Evolutionary conservation across 2,888 invertebrate species (phyloP).

Genomic region (Lymantria dispar): DNA sequence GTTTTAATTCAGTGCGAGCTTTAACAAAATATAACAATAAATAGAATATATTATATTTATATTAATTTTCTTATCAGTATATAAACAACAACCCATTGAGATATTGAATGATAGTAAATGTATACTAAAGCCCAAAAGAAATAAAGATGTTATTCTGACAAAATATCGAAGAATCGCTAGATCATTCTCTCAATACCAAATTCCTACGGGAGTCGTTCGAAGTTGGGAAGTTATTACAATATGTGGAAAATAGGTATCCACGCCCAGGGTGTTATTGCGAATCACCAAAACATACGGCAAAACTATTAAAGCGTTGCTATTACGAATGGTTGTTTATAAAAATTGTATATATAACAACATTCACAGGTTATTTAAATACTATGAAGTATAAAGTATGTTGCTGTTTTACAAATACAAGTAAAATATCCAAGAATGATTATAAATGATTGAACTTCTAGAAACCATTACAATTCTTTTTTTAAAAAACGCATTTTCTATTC

Average conservation of each 20-base stretch:
- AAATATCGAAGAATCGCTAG: background rate
- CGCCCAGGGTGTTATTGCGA: background rate
- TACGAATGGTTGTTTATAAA: background rate
- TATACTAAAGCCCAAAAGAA: too few species aligned
- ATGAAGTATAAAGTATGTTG: too few species aligned
- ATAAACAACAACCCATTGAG: too few species aligned
- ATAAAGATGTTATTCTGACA: background rate
- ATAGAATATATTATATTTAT: too few species aligned
- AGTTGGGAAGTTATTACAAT: constrained; percentile 4
- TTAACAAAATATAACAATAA: too few species aligned
- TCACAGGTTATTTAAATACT: too few species aligned
- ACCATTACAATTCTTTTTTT: background rate
- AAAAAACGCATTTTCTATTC: background rate
- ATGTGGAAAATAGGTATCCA: constrained; percentile 6
- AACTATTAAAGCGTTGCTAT: constrained; percentile 1
- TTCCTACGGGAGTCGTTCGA: constrained; percentile 5
- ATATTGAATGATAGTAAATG: too few species aligned
- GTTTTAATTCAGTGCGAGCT: too few species aligned
- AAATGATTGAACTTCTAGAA: background rate
- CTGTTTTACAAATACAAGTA: too few species aligned
- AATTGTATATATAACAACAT: too few species aligned
- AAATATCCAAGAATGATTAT: too few species aligned
- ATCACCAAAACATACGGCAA: constrained; percentile 9
- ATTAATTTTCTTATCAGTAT: too few species aligned
- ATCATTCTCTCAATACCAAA: constrained; percentile 5